Evolutionary conservation across 2,113 vertebrate species (phyloP).

Genomic region (Riparia riparia): DNA sequence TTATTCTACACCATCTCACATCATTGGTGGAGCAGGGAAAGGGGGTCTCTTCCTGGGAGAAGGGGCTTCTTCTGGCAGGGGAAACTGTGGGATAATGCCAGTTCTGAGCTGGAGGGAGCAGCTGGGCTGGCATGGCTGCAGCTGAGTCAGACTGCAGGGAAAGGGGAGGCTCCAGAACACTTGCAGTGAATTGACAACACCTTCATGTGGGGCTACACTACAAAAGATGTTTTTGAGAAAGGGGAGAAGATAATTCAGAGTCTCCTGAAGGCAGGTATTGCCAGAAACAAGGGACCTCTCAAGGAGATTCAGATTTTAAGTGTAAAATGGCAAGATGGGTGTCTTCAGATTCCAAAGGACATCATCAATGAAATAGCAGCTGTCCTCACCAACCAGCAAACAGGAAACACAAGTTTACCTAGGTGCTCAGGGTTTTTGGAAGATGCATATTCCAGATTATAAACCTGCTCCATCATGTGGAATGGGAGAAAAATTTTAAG

Average conservation of each 20-base stretch:
- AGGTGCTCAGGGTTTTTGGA: not conserved
- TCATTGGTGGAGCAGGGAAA: not conserved
- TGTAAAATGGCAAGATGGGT: not conserved
- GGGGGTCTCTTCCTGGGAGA: not conserved
- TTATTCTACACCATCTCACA: not conserved
- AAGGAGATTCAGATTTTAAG: not conserved
- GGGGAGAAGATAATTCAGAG: not conserved
- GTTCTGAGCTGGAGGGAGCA: rapidly evolving
- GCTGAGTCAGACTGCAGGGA: not conserved
- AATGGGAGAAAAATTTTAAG: not conserved
- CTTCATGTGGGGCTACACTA: no score
- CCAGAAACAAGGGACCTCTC: not conserved
- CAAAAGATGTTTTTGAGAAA: not conserved
- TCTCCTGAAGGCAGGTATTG: not conserved
- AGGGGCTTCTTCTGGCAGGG: rapidly evolving
- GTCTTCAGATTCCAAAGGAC: not conserved
- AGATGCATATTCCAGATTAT: not conserved
- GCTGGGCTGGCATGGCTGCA: not conserved
- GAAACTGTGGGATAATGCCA: rapidly evolving
- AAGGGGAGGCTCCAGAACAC: not conserved
- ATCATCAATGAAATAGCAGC: not conserved
- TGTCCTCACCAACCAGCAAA: not conserved
- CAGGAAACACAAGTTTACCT: not conserved
- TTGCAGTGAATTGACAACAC: not conserved
- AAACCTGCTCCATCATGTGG: not conserved